Evolutionary conservation across 2,113 vertebrate genomes (phyloP), one percentile per base, ranked within the genome.

Genomic region (Nyctereutes procyonoides): DNA sequence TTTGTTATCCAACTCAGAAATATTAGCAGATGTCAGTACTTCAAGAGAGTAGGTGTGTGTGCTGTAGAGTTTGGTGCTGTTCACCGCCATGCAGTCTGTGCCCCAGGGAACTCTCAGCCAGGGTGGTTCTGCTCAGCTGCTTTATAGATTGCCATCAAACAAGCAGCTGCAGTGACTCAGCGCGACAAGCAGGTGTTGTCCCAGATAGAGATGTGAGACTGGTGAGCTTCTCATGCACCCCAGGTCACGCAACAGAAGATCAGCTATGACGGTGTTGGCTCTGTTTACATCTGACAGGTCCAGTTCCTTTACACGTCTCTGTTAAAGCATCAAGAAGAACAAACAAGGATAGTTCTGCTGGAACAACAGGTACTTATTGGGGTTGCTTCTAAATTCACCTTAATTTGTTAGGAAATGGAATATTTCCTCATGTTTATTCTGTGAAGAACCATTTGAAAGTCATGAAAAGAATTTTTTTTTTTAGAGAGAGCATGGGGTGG

Each of bases 291-390:
- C 96, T 96, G 65, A 9, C 92, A 99, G 99, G 99, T 99, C 67
- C 99, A 99, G 89, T 94, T 99, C 97, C 98, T 99, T 91, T 99
- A 98, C 96, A 99, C 99, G 2, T 99, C 99, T 63, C 95, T 99
- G 88, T 67, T 99, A 85, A 99, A 97, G 94, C 99, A 99, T 81
- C 99, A 99, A 62, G 99, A 99, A 53, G 99, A 99, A n/a, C 98
- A 99, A 73, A 98, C 97, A 58, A 99, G 98, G 97, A 98, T 99
- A 22, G 96, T 98, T 88, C 92, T 98, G 22, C 93, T 99, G 98
- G 99, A 99, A 98, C 99, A 99, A 97, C 99, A 99, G 99, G 99
- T 99, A 99, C 88, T 63, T 4, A 13, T 4, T 73, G 22, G 48
- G 56, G 35, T 53, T 71, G 20, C 71, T 77, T 69, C 60, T 60